Base-by-base conservation (phyloP, 1,140 invertebrate species). In the Agraylea sexmaculata region DNA sequence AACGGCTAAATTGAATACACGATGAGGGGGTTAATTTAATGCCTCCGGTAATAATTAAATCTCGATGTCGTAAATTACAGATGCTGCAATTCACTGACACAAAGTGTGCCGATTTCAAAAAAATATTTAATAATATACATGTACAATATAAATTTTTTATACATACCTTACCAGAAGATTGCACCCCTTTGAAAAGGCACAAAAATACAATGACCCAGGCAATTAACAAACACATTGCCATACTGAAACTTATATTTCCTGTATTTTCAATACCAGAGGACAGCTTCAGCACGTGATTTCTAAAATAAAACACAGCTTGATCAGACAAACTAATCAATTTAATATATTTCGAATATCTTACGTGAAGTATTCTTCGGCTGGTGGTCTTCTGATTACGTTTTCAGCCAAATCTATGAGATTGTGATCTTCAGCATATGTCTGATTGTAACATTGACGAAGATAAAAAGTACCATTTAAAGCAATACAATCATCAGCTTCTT, bases 321-420 rank as follows among this genome's bases (percentile, higher is more conserved):
- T 33, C 6, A 30, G n/a, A 36, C 10, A 13, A 8, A 11, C 8
- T 29, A 35, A 40, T 15, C 30, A 40, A 35, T 32, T 38, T 17
- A 49, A 20, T 35, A 35, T 4, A 20, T 21, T 3, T 20, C 4
- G n/a, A 18, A 28, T 31, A 28, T 55, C 62, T 74, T 64, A 87
- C 83, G 76, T 80, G 59, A 87, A 88, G 58, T 84, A 88, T 60
- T 87, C 83, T 56, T 87, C 82, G 32, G 84, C 83, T 1, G 84
- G 83, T 29, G 82, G 77, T 46, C 70, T 67, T 47, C 71, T 66
- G 18, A 76, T 59, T 12, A 72, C 72, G 38, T 67, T 66, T 12
- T 71, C 55, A 6, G 69, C 70, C 44, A 71, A 46, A 17, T 59
- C 62, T 3, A 57, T 64, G 22, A 71, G 64, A 25, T 72, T 70